Percentiles rank a stretch among this genome's conserved stretches.
phyloP scores from a whole-genome alignment of 2,797 vertebrate species.

The Scomberomorus guttatus region DNA sequence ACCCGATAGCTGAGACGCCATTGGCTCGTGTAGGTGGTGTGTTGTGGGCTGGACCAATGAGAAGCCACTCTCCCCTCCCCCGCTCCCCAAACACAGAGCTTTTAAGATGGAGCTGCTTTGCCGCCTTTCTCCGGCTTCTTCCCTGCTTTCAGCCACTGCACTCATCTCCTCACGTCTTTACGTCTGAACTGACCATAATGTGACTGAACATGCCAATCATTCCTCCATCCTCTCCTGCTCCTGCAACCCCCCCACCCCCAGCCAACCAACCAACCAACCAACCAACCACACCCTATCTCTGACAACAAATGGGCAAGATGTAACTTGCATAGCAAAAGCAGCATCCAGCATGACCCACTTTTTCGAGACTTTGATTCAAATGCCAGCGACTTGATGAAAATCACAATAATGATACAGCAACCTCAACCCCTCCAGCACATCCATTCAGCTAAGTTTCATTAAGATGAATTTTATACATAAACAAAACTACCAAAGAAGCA shows the following conservation, averaged over 20 bases:
- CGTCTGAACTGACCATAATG: not conserved
- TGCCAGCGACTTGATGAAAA: slow-evolving; percentile 15
- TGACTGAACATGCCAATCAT: slow-evolving; percentile 50
- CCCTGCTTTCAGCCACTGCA: not conserved
- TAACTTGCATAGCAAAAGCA: not conserved
- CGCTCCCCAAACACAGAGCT: slow-evolving; percentile 25
- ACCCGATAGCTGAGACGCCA: slow-evolving; percentile 38
- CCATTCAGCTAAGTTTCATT: not conserved
- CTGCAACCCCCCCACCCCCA: not conserved
- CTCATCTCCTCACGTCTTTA: slow-evolving; percentile 9
- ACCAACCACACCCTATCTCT: not conserved
- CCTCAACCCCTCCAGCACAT: not conserved
- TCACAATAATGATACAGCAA: not conserved
- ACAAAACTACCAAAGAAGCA: not conserved
- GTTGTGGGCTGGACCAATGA: slow-evolving; percentile 84
- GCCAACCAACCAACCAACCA: no score
- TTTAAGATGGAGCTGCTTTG: slow-evolving; percentile 19
- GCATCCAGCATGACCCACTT: slow-evolving; percentile 41
- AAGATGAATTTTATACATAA: not conserved
- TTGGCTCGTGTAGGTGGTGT: slow-evolving; percentile 84
- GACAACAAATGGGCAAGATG: slow-evolving; percentile 1
- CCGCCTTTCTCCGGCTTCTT: slow-evolving; percentile 2
- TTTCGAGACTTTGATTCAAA: slow-evolving; percentile 1
- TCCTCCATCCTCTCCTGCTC: slow-evolving; percentile 20
- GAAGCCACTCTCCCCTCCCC: slow-evolving; percentile 51